These are phyloP conservation scores for Anomalospiza imberbis DNA, from an alignment of 2,797 vertebrate species.

Conservation along the genomic window DNA sequence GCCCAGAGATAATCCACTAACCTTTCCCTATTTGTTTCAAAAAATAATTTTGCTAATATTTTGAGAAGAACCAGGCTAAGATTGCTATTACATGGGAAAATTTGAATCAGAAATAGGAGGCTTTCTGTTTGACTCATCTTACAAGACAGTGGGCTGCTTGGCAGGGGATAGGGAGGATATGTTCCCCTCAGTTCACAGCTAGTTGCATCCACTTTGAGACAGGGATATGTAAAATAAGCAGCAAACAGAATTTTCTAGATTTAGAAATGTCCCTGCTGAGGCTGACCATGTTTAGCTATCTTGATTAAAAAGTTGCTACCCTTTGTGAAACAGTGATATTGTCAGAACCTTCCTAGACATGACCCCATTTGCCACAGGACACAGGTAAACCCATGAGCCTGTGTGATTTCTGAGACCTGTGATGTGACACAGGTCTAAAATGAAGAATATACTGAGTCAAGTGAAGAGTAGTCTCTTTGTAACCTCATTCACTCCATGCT, in stretches of 20 bases:
- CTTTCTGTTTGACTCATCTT: neutral
- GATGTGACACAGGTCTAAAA: neutral
- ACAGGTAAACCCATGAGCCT: fast-evolving
- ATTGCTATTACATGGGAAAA: neutral
- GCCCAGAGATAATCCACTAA: neutral
- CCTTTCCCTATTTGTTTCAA: neutral
- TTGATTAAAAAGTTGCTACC: neutral
- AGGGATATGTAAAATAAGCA: neutral
- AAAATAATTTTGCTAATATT: neutral
- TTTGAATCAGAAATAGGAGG: neutral
- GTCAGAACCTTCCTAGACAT: neutral
- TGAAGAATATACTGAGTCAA: neutral
- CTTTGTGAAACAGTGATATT: neutral
- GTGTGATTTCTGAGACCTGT: neutral
- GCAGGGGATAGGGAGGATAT: neutral
- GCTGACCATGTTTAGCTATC: neutral
- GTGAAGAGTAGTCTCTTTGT: neutral
- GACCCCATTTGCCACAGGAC: neutral
- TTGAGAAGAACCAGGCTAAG: neutral
- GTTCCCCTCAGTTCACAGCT: neutral
- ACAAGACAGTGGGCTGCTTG: neutral
- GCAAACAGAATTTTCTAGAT: neutral
- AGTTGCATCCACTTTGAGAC: neutral
- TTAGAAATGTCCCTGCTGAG: neutral
- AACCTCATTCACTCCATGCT: neutral